Conservation (phyloP, 2,888 invertebrate species). For the Conomelus anceps region DNA sequence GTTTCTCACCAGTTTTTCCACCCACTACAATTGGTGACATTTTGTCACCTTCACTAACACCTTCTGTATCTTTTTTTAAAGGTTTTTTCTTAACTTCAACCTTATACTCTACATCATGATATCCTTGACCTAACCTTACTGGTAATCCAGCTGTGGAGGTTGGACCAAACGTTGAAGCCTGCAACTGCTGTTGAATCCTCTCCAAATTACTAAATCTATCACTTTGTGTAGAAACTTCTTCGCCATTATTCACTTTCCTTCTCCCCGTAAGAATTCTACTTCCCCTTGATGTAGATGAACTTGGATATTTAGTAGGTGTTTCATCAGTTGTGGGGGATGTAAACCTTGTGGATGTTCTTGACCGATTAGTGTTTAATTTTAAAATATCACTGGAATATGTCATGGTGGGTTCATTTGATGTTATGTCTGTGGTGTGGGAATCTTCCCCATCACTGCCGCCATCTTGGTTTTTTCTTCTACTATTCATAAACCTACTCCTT, state of each 20-base stretch:
- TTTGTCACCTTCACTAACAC: no score
- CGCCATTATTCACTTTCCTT: neutral
- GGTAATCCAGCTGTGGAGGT: neutral
- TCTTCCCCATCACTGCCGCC: neutral
- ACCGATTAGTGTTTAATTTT: neutral
- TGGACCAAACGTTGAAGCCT: neutral
- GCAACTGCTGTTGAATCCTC: neutral
- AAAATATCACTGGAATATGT: neutral
- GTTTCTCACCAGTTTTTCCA: neutral
- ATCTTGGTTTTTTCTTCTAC: neutral
- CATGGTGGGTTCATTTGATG: neutral
- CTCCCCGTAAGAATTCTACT: neutral
- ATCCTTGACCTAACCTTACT: no score
- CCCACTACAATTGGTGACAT: neutral
- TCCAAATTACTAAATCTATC: neutral
- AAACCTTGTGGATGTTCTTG: neutral
- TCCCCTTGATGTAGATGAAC: neutral
- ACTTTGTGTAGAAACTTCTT: neutral
- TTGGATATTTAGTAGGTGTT: neutral
- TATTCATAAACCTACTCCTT: neutral
- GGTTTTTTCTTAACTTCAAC: no score
- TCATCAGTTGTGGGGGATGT: neutral
- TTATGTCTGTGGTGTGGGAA: neutral
- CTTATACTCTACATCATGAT: neutral
- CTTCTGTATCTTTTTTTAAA: neutral